phyloP scores from a whole-genome alignment of 2,113 vertebrate genomes.

The Erinaceus europaeus region DNA sequence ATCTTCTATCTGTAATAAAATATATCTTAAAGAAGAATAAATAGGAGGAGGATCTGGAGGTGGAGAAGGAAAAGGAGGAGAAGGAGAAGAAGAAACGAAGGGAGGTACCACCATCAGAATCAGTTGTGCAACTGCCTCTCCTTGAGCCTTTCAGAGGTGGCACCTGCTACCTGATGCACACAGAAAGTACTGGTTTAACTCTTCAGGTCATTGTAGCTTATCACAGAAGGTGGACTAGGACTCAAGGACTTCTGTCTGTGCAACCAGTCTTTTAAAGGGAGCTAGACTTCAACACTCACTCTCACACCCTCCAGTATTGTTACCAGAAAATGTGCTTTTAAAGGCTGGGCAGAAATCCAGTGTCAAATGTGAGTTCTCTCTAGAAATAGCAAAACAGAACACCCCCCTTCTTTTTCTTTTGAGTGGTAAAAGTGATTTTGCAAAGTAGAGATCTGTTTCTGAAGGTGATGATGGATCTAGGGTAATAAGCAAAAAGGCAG shows the following conservation, averaged over 20 bases:
- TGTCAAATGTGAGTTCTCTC: neutral
- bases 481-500: neutral
- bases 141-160: neutral
- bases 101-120: neutral
- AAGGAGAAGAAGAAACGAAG: too few relatives aligned
- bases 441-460: neutral
- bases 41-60: too few relatives aligned
- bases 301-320: neutral
- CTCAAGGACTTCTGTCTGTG: neutral
- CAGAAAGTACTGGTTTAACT: constrained; percentile 24
- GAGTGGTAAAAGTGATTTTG: neutral
- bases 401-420: neutral
- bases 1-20: too few relatives aligned
- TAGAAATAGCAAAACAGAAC: neutral
- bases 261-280: neutral
- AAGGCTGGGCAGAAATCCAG: neutral
- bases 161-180: constrained; percentile 1
- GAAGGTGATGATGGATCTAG: neutral
- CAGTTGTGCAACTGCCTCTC: accelerated
- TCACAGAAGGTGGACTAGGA: neutral
- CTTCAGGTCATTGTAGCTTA: too few relatives aligned
- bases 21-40: too few relatives aligned
- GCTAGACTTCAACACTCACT: neutral
- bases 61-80: too few relatives aligned
- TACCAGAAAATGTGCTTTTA: neutral